A percentile compares a stretch with the other conserved stretches of the same genome.
Evolutionary conservation across 2,113 vertebrate genomes (phyloP).

Genomic region (Megalops atlanticus): DNA sequence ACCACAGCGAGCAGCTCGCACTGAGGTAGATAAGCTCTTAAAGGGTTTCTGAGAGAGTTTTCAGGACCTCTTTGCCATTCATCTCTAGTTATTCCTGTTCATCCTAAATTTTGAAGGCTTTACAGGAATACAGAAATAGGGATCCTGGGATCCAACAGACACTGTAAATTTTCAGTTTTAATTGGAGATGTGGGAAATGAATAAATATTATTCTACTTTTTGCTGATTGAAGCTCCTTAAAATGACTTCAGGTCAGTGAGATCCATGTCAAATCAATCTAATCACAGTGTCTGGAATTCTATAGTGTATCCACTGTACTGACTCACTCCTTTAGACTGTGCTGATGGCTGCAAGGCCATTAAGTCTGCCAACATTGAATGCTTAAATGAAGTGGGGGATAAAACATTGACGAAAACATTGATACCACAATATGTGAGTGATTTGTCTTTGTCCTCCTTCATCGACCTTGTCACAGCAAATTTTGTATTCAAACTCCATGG

Average conservation of each 20-base stretch:
- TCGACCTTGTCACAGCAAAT: not conserved
- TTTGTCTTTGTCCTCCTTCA: not conserved
- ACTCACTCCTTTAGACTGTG: not conserved
- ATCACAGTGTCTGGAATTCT: not conserved
- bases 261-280: not conserved
- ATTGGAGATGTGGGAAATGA: constrained; percentile 9
- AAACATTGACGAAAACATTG: constrained; percentile 5
- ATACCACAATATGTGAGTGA: not conserved
- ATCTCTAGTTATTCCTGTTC: not conserved
- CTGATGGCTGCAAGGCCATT: not conserved
- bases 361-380: not conserved
- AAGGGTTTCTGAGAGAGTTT: not conserved
- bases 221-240: not conserved
- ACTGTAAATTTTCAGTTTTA: not conserved
- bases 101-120: not conserved
- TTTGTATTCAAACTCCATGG: not conserved
- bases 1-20: not conserved
- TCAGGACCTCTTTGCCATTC: not conserved
- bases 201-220: not conserved
- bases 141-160: not conserved
- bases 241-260: constrained; percentile 9
- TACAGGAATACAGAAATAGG: not conserved
- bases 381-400: not conserved
- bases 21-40: constrained; percentile 6
- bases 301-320: not conserved